A percentile compares a stretch with the other conserved stretches of the same genome.
Conservation (phyloP, 2,113 vertebrate species). For the Onychorhynchus coronatus region DNA sequence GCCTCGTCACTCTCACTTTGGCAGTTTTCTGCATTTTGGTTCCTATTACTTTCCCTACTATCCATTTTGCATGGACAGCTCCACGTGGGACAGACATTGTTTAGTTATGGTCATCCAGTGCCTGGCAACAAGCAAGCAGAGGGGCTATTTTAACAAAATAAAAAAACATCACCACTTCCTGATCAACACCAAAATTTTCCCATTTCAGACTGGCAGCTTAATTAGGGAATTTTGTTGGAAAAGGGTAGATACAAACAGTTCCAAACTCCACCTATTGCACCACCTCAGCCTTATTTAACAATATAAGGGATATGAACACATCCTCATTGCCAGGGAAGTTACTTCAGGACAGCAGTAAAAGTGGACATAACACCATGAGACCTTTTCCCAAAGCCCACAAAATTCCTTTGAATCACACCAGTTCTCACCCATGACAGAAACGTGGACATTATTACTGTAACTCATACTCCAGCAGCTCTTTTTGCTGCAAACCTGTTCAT, state of each 20-base stretch:
- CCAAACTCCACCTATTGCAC: background rate
- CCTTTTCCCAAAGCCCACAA: background rate
- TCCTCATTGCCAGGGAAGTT: background rate
- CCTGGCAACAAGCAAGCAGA: slow-evolving; percentile 38
- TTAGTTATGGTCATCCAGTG: slow-evolving; percentile 25
- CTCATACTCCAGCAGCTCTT: background rate
- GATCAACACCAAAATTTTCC: background rate
- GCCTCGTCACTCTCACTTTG: slow-evolving; percentile 92
- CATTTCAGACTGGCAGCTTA: background rate
- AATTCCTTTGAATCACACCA: background rate
- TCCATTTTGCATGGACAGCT: slow-evolving; percentile 91
- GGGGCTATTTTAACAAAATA: slow-evolving; percentile 35
- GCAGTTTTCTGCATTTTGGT: slow-evolving; percentile 95
- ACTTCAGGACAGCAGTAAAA: background rate
- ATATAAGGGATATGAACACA: accelerated
- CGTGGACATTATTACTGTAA: accelerated
- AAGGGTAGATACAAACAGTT: background rate
- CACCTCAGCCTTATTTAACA: background rate
- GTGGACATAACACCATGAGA: accelerated
- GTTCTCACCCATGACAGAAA: accelerated
- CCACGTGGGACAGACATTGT: slow-evolving; percentile 84
- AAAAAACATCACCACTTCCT: background rate
- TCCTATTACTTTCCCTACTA: slow-evolving; percentile 92
- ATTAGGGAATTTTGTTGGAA: background rate
- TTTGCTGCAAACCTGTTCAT: background rate